phyloP scores from a whole-genome alignment of 2,888 invertebrate genomes.

The Disparrhopalites patrizii region DNA sequence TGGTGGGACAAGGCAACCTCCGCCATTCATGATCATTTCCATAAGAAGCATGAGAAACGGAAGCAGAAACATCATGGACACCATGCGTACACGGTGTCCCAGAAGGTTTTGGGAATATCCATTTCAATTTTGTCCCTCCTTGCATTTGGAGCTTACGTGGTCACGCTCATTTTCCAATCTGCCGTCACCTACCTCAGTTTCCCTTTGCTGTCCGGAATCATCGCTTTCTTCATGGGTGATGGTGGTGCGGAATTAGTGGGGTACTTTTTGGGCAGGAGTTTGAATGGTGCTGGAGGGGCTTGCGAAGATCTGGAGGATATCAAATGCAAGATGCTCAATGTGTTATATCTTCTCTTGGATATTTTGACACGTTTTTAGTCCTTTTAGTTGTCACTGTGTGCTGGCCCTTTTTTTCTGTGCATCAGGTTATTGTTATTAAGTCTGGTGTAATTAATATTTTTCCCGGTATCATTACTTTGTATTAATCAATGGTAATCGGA shows the following conservation, averaged over 20 bases:
- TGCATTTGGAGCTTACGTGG: conserved; percentile 19
- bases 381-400: too few species aligned
- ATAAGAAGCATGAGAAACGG: neutral
- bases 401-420: too few species aligned
- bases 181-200: conserved; percentile 15
- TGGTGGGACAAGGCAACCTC: neutral
- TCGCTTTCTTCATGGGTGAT: conserved; percentile 2
- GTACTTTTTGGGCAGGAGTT: conserved; percentile 14
- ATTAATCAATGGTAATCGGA: too few species aligned
- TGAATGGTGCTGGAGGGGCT: too few species aligned
- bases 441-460: too few species aligned
- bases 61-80: neutral
- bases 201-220: conserved; percentile 12
- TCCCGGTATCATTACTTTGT: too few species aligned
- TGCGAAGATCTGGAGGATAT: too few species aligned
- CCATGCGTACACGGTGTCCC: neutral
- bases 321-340: too few species aligned
- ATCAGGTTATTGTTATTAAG: too few species aligned
- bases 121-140: conserved; percentile 19
- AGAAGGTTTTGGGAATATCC: conserved; percentile 15
- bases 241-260: conserved; percentile 1
- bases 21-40: neutral
- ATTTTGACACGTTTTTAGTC: too few species aligned
- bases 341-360: too few species aligned
- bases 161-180: conserved; percentile 17